Evolutionary conservation across 2,113 vertebrate species (phyloP), one percentile per base, ranked within the genome.

Genomic region (Acrocephalus kingi): DNA sequence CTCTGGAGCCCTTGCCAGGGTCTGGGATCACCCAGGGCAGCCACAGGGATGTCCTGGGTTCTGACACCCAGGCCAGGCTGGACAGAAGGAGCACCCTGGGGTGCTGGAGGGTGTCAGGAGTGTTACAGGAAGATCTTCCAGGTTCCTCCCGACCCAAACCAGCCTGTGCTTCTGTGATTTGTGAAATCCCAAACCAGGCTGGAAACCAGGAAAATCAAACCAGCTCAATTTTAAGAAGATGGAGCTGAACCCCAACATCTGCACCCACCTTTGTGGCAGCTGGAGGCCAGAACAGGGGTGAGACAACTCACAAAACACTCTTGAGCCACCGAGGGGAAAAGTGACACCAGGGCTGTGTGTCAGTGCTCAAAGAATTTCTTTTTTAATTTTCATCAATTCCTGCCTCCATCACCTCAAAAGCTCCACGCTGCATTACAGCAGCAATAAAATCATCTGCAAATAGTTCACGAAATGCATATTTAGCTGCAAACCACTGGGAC

Each of bases 311-410:
- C 11, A 10, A 1, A 23, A 23, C 12, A 11, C 18, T 28, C 37
- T 31, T 31, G 61, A 63, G 27, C 27, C 61, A 30, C 27, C 19
- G 4, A 63, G 39, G 62, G 27, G 39, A 21, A 28, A 68, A 56
- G 31, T 8, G 41, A 43, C 30, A 13, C 25, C 2, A 1, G 6
- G 68, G 51, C 61, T 33, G 20, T 0, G 22, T 4, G 0, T 2
- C 22, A 66, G 59, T 0, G 6, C 4, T 13, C 12, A 22, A 64
- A 39, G 8, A 41, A 18, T 23, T 23, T 15, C 11, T 27, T 27
- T 16, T 28, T 27, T 63, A 71, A 66, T 28, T 83, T 73, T 56
- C 58, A 61, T 27, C 90, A 73, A 13, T 18, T 27, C 48, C 63
- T 43, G 54, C 67, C 68, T 80, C 11, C 3, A 8, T 11, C 35